These are phyloP conservation scores for Cladorhizidae sp. DNA, from an alignment of 37 sponge, comb jelly and placozoan species.

Conservation along the genomic window DNA sequence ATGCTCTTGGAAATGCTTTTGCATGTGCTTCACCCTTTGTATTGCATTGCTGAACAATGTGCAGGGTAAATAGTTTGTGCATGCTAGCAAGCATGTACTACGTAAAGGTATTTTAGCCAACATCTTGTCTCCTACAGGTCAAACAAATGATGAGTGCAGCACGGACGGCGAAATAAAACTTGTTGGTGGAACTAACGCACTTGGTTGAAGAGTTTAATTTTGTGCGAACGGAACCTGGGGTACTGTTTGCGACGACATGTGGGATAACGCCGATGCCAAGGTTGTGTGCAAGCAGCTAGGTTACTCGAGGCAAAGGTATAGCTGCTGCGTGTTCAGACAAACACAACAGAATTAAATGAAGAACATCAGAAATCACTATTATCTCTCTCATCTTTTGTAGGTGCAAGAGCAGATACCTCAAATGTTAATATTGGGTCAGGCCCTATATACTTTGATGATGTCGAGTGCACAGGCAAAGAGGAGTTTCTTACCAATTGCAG, in stretches of 20 bases:
- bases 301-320: background rate
- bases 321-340: background rate
- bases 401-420: background rate
- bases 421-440: background rate
- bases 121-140: background rate
- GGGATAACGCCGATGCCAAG: conserved; percentile 25
- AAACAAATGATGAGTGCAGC: background rate
- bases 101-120: background rate
- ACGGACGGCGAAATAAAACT: conserved; percentile 18
- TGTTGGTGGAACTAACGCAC: background rate
- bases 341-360: no score
- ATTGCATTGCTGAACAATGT: no score
- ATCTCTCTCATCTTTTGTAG: background rate
- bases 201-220: conserved; percentile 26
- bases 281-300: conserved; percentile 41
- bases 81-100: background rate
- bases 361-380: no score
- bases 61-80: no score
- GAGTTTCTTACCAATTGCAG: background rate
- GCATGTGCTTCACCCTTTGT: no score
- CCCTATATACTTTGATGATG: conserved; percentile 23
- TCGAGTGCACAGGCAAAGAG: conserved; percentile 39
- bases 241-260: conserved; percentile 27
- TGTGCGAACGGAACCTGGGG: conserved; percentile 24
- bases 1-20: no score